These are phyloP conservation scores for Heliconius hermathena DNA, from an alignment of 1,140 invertebrate species.

Conservation along the genomic window DNA sequence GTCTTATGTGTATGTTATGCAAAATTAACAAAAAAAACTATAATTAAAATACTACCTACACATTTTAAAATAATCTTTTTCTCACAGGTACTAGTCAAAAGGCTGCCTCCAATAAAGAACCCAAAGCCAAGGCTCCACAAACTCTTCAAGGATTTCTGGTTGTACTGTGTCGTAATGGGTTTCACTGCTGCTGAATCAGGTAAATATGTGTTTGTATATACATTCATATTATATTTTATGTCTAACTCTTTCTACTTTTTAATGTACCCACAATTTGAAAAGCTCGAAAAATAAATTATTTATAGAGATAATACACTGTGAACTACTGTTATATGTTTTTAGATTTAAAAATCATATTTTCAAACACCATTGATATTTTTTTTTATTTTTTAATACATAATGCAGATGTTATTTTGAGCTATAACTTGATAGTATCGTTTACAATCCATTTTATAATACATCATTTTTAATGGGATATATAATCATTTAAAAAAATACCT, in stretches of 20 bases:
- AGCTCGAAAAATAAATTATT: slow-evolving; percentile 34
- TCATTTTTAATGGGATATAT: too few relatives aligned
- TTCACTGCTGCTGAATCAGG: slow-evolving; percentile 94
- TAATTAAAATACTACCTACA: neutral
- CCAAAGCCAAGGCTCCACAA: slow-evolving; percentile 98
- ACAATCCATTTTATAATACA: too few relatives aligned
- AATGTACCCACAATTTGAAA: slow-evolving; percentile 49
- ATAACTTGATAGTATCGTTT: neutral
- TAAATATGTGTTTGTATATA: slow-evolving; percentile 54
- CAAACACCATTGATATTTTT: too few relatives aligned
- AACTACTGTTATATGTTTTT: neutral
- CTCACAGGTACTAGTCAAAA: slow-evolving; percentile 85
- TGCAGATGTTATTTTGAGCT: too few relatives aligned
- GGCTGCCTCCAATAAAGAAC: slow-evolving; percentile 94
- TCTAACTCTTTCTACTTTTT: slow-evolving; percentile 36
- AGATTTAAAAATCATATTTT: neutral
- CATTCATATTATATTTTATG: neutral
- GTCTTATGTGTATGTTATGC: too few relatives aligned
- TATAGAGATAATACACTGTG: neutral
- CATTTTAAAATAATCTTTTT: neutral
- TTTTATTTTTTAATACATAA: too few relatives aligned
- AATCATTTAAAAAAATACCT: too few relatives aligned
- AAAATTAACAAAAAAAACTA: neutral
- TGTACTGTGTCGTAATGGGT: slow-evolving; percentile 99
- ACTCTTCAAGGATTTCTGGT: slow-evolving; percentile 99